Conservation (phyloP, 2,888 invertebrate genomes). For the Julus scandinavius region DNA sequence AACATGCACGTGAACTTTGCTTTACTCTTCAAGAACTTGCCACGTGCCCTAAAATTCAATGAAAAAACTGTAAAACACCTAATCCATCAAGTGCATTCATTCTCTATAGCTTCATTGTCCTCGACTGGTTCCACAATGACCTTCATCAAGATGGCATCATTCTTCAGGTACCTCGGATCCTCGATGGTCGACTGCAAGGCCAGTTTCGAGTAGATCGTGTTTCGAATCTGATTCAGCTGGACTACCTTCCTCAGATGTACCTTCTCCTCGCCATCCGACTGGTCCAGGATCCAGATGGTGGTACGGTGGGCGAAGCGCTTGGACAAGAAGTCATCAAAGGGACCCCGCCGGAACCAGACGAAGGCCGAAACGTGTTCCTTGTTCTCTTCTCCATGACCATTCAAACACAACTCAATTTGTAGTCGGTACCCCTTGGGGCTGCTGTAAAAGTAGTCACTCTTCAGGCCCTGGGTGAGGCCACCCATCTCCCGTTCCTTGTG, state of each 20-base stretch:
- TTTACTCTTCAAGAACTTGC: too few species aligned
- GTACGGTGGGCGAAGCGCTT: background rate
- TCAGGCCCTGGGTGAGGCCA: conserved; percentile 13
- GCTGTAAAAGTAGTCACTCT: conserved; percentile 34
- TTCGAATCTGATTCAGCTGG: background rate
- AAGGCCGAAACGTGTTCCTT: background rate
- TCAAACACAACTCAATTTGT: conserved; percentile 22
- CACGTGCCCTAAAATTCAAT: too few species aligned
- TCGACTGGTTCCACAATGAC: background rate
- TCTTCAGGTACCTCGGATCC: conserved; percentile 1
- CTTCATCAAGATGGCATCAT: background rate
- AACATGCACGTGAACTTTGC: too few species aligned
- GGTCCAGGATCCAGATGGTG: background rate
- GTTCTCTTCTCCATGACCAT: conserved; percentile 39
- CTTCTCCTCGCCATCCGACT: conserved; percentile 5
- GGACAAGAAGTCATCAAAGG: background rate
- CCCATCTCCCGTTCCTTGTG: background rate
- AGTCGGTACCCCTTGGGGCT: background rate
- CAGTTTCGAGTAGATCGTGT: background rate
- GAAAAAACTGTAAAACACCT: too few species aligned
- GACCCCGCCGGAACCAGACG: background rate
- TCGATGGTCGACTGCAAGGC: background rate
- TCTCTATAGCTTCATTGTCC: background rate
- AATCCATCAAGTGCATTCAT: background rate
- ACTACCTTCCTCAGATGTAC: background rate